Evolutionary conservation across 1,140 invertebrate genomes (phyloP), one percentile per base, ranked within the genome.

Genomic region (Drosophila novamexicana): DNA sequence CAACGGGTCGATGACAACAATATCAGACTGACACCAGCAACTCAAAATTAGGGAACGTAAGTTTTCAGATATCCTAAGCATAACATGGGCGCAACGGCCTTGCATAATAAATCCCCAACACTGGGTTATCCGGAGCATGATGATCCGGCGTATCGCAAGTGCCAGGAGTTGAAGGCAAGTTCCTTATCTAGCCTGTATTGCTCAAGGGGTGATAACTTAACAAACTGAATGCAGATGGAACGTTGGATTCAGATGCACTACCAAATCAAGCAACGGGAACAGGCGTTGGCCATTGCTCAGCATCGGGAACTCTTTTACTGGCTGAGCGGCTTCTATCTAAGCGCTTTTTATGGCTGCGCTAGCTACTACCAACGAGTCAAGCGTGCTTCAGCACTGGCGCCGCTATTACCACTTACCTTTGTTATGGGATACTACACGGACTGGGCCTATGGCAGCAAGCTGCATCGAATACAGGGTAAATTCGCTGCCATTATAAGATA

Each of bases 161-260:
- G 90, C 39, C 90, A 91, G 53, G 90, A 91, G 18, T 53, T 91
- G 9, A 91, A 91, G 74, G 88, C 81, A 63, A 63, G 75, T 76
- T 1, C 0, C 12, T 53, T 65, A 61, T 14, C 67, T 66, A 71
- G 76, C 12, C 12, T 39, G 7, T 29, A 32, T 10, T 6, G 44
- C n/a, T 22, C 22, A 29, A 29, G 1, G 42, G 1, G 42, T 2
- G 42, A 6, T 5, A 42, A 0, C 4, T 2, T 34, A 37, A 12
- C 29, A 9, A 7, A 29, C 16, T 34, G 16, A 22, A 32, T 34
- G 7, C 8, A 95, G 95, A 93, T 96, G 90, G 95, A 96, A 79
- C 92, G 95, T 50, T 96, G 96, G 93, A 95, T 97, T 75, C 96
- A 96, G 83, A 94, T 97, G 94, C 95, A 96, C 89, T 96, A 96